Base-by-base conservation (phyloP, 1,140 invertebrate species). In the Zaprionus ghesquierei region DNA sequence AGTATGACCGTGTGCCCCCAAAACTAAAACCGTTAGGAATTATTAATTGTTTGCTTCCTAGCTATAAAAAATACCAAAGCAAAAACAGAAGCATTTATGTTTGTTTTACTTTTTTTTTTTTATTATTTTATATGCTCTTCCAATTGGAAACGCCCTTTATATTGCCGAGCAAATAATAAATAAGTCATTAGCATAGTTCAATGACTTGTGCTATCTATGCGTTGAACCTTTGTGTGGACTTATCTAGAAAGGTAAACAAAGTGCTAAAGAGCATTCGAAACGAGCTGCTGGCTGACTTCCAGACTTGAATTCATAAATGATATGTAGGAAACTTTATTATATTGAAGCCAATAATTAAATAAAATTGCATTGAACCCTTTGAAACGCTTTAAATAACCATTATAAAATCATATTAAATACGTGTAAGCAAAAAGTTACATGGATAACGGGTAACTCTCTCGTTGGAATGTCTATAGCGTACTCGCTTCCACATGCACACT, bases 221-320 rank as follows among this genome's bases (percentile, higher is more conserved):
- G 9, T 22, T 54, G 22, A 18, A 51, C 33, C 27, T 50, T 41
- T 23, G 1, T 20, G 25, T 10, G 1, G 15, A 44, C 12, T 64
- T 65, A 65, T 65, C 62, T 29, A 46, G 8, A 55, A 55, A 49
- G 18, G 51, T 55, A 65, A 56, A 65, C 62, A 65, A 65, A 62
- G 38, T 12, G 29, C 18, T 4, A 31, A 31, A 62, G 29, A 10
- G 18, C 18, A 46, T 22, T 15, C 10, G 41, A 20, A 46, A 46
- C 3, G 1, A 20, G 5, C 41, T 10, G 8, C 12, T 12, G 13
- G 33, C 33, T 2, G 33, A n/a, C 27, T 8, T 29, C n/a, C n/a
- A n/a, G 27, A 9, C 27, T 29, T 29, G 27, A 2, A 29, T n/a
- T n/a, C n/a, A n/a, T n/a, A n/a, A n/a, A n/a, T n/a, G n/a, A n/a